Conservation (phyloP, 1,140 invertebrate species). For the Penaeus japonicus region DNA sequence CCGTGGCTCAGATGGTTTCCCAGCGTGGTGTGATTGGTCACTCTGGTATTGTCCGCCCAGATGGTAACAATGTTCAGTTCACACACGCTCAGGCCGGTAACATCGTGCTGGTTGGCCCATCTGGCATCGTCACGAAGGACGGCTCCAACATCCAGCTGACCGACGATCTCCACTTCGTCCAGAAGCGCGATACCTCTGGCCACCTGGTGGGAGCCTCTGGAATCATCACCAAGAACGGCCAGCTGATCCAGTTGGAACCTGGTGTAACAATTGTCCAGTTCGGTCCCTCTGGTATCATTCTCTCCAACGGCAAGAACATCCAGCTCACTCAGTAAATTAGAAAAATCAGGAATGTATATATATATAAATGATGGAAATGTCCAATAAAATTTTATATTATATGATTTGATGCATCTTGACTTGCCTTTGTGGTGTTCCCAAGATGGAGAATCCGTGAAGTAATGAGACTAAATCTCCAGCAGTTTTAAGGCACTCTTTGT, state of each 20-base stretch:
- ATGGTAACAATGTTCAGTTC: conserved; percentile 39
- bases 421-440: too few relatives aligned
- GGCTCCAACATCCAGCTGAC: conserved; percentile 32
- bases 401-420: too few relatives aligned
- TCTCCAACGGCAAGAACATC: too few relatives aligned
- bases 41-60: conserved; percentile 17
- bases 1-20: not conserved
- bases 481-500: too few relatives aligned
- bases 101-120: not conserved
- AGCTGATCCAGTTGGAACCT: conserved; percentile 6
- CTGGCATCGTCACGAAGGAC: not conserved
- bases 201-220: not conserved
- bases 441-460: too few relatives aligned
- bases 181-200: not conserved
- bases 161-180: not conserved
- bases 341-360: too few relatives aligned
- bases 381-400: not conserved
- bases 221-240: conserved; percentile 2
- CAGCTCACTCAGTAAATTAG: not conserved
- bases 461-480: too few relatives aligned
- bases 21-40: conserved; percentile 27
- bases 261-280: conserved; percentile 11
- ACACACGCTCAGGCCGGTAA: not conserved
- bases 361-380: too few relatives aligned
- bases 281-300: not conserved